These are phyloP conservation scores for Sapajus apella DNA, from an alignment of 2,113 vertebrate genomes.

Conservation along the genomic window DNA sequence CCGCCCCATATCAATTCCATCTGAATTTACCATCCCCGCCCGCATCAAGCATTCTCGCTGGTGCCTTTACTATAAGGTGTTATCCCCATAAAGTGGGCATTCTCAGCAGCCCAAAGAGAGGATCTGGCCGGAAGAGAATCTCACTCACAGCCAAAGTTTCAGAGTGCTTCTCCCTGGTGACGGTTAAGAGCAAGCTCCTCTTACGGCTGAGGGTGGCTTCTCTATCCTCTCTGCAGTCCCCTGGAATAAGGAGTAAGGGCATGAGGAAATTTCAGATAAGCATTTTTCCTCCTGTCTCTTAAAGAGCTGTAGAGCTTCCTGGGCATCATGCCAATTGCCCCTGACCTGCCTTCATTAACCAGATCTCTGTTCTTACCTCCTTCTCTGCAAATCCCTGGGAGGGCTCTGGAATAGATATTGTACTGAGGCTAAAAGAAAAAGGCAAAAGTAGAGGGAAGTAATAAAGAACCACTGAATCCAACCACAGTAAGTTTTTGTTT, in stretches of 20 bases:
- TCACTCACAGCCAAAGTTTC: fast-evolving
- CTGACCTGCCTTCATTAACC: not conserved
- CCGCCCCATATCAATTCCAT: no score
- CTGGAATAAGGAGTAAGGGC: not conserved
- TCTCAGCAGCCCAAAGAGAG: not conserved
- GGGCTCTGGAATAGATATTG: not conserved
- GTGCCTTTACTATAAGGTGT: not conserved
- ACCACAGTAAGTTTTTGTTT: not conserved
- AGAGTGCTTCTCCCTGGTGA: not conserved
- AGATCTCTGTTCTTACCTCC: not conserved
- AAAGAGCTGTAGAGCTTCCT: not conserved
- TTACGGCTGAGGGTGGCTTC: not conserved
- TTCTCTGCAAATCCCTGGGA: not conserved
- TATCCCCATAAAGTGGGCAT: not conserved
- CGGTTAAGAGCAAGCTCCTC: not conserved
- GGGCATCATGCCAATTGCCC: fast-evolving
- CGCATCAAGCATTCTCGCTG: not conserved
- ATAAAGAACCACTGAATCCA: not conserved
- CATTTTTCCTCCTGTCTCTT: not conserved
- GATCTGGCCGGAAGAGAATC: not conserved
- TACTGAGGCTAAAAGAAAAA: not conserved
- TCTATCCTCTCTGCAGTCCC: no score
- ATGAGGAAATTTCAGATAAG: not conserved
- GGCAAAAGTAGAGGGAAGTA: not conserved
- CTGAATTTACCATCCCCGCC: no score